Base-by-base conservation (phyloP, 2,113 vertebrate species). In the Brevimyrus niger region DNA sequence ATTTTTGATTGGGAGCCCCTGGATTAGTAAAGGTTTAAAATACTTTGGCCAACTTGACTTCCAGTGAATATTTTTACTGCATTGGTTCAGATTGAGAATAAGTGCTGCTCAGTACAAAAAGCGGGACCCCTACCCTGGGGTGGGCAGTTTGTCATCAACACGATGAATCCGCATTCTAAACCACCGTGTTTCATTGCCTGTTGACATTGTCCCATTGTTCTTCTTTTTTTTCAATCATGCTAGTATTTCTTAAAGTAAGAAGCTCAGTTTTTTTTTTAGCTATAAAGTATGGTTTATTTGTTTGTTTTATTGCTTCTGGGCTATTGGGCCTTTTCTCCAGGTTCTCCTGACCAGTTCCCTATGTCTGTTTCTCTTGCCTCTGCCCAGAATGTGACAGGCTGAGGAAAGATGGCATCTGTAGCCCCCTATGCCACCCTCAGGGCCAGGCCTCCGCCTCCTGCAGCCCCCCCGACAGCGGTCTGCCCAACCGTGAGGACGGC, bases 311-410 rank as follows among this genome's bases (percentile, higher is more conserved):
- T 46, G 38, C 23, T 42, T 19, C 19, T 47, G 35, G 17, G 10
- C 17, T 23, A n/a, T 23, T 44, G 19, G 42, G 19, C 82, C 44
- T 10, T 10, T 84, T n/a, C 8, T 84, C 44, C 8, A 0, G 3
- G 31, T 51, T 35, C 35, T 55, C 50, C 17, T 55, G 21, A 31
- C 86, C 48, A 19, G 7, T 58, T 21, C 1, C 1, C 86, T 58
- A 15, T 31, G 17, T 2, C 38, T 46, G 55, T 65, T 55, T 61
- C 42, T 87, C 31, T 8, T 23, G n/a, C 21, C 2, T 89, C 21
- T 86, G 21, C 58, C 38, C 92, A 98, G 98, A 97, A 65, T 98
- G 96, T 92, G 96, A 98, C 89, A 95, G 95, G 89, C 94, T 98
- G 91, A 96, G 96, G 93, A 96, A 94, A 90, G 97, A 98, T 96